Base-by-base conservation (phyloP, 2,888 invertebrate genomes). In the Brachypterus glaber region DNA sequence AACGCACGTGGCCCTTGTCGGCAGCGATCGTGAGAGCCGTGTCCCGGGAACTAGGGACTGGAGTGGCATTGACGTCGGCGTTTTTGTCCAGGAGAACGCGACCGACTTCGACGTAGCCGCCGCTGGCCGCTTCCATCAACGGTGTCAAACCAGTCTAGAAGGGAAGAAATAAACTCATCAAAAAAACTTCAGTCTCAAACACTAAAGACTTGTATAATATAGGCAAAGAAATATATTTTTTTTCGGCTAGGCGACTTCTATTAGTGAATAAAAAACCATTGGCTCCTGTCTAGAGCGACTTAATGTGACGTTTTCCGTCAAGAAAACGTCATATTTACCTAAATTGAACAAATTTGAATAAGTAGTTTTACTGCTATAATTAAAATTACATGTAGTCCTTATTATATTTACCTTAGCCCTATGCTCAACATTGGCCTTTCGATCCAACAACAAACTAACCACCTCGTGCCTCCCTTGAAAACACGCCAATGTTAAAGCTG, bases 381-480 rank as follows among this genome's bases (percentile, higher is more conserved):
- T n/a, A n/a, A n/a, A n/a, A n/a, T n/a, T n/a, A n/a, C n/a, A n/a
- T n/a, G n/a, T n/a, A n/a, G n/a, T n/a, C n/a, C n/a, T n/a, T n/a
- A n/a, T 27, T 9, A 27, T 27, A 11, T 5, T 42, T 61, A 79
- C 80, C 73, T 97, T 97, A 3, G 98, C 97, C 51, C 98, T 78
- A 70, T 98, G 98, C 67, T 98, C 98, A 30, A 98, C 95, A 68
- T 98, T 97, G 16, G 98, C 97, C 62, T 93, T 90, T 48, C 95
- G 79, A 66, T 97, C 95, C 9, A 99, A 76, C 38, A 98, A 73
- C 37, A 98, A 74, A 63, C 91, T 90, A 35, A 98, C 98, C 33
- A 98, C 98, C 65, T 98, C 98, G 66, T 96, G 93, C 27, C 97
- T 78, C 49, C 98, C 97, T 78, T 97, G 97, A 70, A 98, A 97